A percentile compares a stretch with the other conserved stretches of the same genome.
Evolutionary conservation across 2,113 vertebrate genomes (phyloP).

Genomic region (Colinus virginianus): DNA sequence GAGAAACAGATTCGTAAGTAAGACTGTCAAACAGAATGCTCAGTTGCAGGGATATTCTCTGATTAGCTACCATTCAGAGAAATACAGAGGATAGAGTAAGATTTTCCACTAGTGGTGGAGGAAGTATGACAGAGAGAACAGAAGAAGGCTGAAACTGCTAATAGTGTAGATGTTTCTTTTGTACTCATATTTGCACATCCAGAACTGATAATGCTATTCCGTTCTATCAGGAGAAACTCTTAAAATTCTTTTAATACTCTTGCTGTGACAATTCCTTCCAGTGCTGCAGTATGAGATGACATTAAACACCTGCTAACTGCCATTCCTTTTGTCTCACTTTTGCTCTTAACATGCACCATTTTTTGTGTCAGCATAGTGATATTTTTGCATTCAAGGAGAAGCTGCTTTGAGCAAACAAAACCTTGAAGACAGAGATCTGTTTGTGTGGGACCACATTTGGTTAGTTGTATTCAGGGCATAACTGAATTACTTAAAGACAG

Average conservation of each 20-base stretch:
- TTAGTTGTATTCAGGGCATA: neutral
- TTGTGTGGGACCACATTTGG: neutral
- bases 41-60: conserved; percentile 39
- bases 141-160: neutral
- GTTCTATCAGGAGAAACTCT: neutral
- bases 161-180: neutral
- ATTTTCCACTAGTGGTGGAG: conserved; percentile 17
- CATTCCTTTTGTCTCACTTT: neutral
- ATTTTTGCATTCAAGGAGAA: neutral
- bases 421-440: neutral
- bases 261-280: neutral
- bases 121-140: conserved; percentile 5
- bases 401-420: neutral
- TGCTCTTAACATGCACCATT: neutral
- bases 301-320: neutral
- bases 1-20: conserved; percentile 36
- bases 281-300: neutral
- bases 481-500: neutral
- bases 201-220: neutral
- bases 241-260: neutral
- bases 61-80: conserved; percentile 41
- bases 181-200: neutral
- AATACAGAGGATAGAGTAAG: conserved; percentile 9
- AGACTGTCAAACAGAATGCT: conserved; percentile 47
- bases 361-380: neutral